Base-by-base conservation (phyloP, 2,113 vertebrate genomes). In the Dinomys branickii region DNA sequence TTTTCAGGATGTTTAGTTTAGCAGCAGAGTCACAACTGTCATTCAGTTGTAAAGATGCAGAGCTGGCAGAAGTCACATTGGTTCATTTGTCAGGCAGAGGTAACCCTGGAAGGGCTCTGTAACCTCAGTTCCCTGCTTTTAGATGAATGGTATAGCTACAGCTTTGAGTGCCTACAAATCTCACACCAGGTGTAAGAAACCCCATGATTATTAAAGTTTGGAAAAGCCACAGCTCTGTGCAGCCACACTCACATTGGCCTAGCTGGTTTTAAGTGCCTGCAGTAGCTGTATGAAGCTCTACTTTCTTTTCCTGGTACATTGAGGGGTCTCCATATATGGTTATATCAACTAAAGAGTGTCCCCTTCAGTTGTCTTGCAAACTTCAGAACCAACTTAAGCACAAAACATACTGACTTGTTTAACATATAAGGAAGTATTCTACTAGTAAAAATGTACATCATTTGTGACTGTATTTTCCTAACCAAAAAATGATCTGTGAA, bases 341-440 rank as follows among this genome's bases (percentile, higher is more conserved):
- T 80, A 19, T 75, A 35, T 78, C 88, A 44, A 41, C 88, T 80
- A 92, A 81, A 95, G 94, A 92, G 22, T 30, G 20, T 12, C 44
- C 38, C 22, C 17, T 88, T 44, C 12, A 20, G 14, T 1, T 75
- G 38, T 35, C 35, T 38, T 85, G 38, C 35, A 14, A 22, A 50
- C 75, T 41, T 50, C 73, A 61, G 47, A 78, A n/a, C 88, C 69
- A 88, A 71, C 41, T 80, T 44, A 89, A 71, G 13, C 6, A 54
- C 9, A 85, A 44, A 44, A 71, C 7, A 56, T n/a, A 65, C 54
- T 85, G 65, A 47, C 38, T 54, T 80, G 14, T 56, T 81, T 85
- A 73, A 71, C 61, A 58, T 78, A 59, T 7, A 80, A 12, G 33
- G 17, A 65, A 86, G 11, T 69, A 30, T 44, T 44, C 56, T 69